These are phyloP conservation scores for Gastracanthus pulcherrimus DNA, from an alignment of 2,888 invertebrate species.

Conservation along the genomic window DNA sequence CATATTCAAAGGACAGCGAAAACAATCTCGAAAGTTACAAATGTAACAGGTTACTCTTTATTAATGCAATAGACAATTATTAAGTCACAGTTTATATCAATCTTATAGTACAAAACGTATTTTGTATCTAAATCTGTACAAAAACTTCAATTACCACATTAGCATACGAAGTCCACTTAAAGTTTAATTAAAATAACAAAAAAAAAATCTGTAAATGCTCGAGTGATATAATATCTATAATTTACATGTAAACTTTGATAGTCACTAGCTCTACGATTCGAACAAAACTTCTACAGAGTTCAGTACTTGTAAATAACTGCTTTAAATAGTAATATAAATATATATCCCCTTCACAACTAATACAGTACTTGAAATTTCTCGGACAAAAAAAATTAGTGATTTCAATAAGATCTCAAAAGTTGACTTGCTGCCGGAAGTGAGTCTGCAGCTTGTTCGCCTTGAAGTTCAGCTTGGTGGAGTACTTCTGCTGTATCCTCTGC, in stretches of 20 bases:
- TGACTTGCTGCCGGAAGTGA: conserved; percentile 89
- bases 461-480: conserved; percentile 86
- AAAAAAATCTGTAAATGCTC: conserved; percentile 32
- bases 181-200: conserved; percentile 30
- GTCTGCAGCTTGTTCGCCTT: conserved; percentile 90
- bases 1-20: background rate
- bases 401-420: conserved; percentile 80
- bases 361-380: conserved; percentile 32
- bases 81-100: conserved; percentile 37
- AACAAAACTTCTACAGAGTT: background rate
- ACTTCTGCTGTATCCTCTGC: conserved; percentile 88
- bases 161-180: conserved; percentile 20
- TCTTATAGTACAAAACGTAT: conserved; percentile 54
- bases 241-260: conserved; percentile 19
- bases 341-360: conserved; percentile 21
- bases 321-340: conserved; percentile 38
- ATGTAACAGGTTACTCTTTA: conserved; percentile 30
- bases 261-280: conserved; percentile 3
- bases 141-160: conserved; percentile 37
- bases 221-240: conserved; percentile 11
- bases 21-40: background rate
- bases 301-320: conserved; percentile 15
- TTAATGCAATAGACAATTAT: conserved; percentile 36
- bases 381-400: background rate
- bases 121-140: conserved; percentile 54